Percentiles rank a stretch among this genome's conserved stretches.
Evolutionary conservation across 1,140 invertebrate genomes (phyloP).

Genomic region (Whitmania pigra): DNA sequence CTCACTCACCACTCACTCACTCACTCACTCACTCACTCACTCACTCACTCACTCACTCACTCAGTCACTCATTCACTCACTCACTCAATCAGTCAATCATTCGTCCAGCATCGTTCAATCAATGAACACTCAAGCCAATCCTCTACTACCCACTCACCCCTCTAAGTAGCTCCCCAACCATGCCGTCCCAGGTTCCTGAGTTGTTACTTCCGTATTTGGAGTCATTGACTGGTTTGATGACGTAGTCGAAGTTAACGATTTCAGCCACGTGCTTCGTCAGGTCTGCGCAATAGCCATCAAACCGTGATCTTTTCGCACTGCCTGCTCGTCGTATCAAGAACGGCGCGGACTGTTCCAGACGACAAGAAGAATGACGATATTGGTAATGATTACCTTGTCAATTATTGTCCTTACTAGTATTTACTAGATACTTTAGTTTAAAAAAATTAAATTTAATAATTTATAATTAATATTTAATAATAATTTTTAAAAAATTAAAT

Average conservation of each 20-base stretch:
- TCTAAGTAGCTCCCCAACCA: constrained; percentile 84
- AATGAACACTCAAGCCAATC: not conserved
- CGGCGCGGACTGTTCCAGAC: not conserved
- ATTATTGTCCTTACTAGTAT: too few species aligned
- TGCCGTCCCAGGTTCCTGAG: constrained; percentile 89
- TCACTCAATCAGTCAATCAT: too few species aligned
- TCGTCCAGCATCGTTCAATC: too few species aligned
- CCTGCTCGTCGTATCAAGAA: not conserved
- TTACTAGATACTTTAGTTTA: too few species aligned
- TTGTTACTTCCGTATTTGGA: constrained; percentile 68
- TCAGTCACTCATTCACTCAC: too few species aligned
- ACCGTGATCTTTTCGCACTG: constrained; percentile 53
- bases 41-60: too few species aligned
- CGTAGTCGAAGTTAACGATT: constrained; percentile 72
- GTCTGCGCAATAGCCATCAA: constrained; percentile 49
- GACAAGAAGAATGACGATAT: not conserved
- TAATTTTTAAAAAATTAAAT: too few species aligned
- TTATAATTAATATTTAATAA: too few species aligned
- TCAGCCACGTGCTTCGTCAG: constrained; percentile 29
- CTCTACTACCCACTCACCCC: constrained; percentile 53
- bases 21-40: too few species aligned
- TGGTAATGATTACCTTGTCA: not conserved
- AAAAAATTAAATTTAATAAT: too few species aligned
- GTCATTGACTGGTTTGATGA: constrained; percentile 74
- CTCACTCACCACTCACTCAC: too few species aligned